A percentile compares a stretch with the other conserved stretches of the same genome.
phyloP scores from a whole-genome alignment of 2,113 vertebrate species.

The Callionymus lyra region DNA sequence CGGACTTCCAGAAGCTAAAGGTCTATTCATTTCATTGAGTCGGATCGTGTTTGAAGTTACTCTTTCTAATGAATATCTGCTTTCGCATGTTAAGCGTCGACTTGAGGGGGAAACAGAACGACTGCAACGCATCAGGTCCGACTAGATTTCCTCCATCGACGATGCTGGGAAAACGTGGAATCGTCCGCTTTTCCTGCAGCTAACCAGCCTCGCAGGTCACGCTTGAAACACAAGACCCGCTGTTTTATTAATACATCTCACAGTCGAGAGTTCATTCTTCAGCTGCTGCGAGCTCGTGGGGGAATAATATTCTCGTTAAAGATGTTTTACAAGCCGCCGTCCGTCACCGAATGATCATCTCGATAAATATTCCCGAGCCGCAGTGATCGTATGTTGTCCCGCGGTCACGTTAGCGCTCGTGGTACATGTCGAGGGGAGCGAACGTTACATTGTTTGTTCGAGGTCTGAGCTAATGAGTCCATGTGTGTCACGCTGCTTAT shows the following conservation, averaged over 20 bases:
- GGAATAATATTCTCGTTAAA: slow-evolving; percentile 8
- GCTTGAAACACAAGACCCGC: slow-evolving; percentile 1
- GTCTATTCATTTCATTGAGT: too few relatives aligned
- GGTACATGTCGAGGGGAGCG: slow-evolving; percentile 3
- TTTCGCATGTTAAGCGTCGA: too few relatives aligned
- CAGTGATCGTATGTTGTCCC: slow-evolving; percentile 8
- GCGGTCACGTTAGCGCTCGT: slow-evolving; percentile 22
- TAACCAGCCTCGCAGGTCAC: too few relatives aligned
- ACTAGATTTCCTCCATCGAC: too few relatives aligned
- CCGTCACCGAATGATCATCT: slow-evolving; percentile 32
- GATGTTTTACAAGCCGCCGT: slow-evolving; percentile 14
- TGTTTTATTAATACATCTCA: slow-evolving; percentile 19
- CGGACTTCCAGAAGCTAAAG: too few relatives aligned
- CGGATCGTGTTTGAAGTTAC: too few relatives aligned
- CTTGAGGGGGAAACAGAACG: too few relatives aligned
- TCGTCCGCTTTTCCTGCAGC: not conserved
- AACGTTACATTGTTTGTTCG: too few relatives aligned
- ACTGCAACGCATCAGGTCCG: too few relatives aligned
- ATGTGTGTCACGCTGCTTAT: not conserved
- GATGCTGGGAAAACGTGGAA: not conserved
- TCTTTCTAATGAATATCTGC: too few relatives aligned
- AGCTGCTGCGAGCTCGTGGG: slow-evolving; percentile 5
- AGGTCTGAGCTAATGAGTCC: not conserved
- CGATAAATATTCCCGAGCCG: slow-evolving; percentile 20
- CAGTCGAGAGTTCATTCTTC: slow-evolving; percentile 16